Evolutionary conservation across 1,140 invertebrate species (phyloP).

Genomic region (Sminthurides bifidus): DNA sequence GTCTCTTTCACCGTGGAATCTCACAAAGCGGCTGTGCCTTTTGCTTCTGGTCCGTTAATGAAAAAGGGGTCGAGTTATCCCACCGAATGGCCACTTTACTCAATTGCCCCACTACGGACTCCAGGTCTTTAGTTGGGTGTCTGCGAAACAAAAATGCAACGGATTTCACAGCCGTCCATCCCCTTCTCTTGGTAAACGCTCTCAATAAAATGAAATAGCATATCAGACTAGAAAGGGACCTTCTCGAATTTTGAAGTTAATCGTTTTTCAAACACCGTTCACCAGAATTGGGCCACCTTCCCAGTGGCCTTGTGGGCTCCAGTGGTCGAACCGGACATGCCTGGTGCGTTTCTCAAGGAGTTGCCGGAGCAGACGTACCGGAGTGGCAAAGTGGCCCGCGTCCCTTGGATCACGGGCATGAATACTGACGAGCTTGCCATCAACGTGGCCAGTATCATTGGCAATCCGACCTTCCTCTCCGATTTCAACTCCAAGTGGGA

Average conservation of each 20-base stretch:
- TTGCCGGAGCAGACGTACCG: conserved; percentile 18
- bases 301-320: conserved; percentile 24
- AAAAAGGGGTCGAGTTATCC: conserved; percentile 9
- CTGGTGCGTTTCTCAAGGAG: conserved; percentile 20
- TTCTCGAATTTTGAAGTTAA: too few relatives aligned
- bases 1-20: conserved; percentile 26
- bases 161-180: conserved; percentile 10
- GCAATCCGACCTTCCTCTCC: neutral
- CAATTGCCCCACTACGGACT: conserved; percentile 14
- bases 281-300: conserved; percentile 22
- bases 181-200: conserved; percentile 14
- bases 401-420: conserved; percentile 24
- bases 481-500: conserved; percentile 28
- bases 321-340: conserved; percentile 15
- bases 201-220: too few relatives aligned
- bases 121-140: conserved; percentile 18
- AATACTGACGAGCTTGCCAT: conserved; percentile 22
- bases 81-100: conserved; percentile 3
- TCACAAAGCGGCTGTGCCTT: conserved; percentile 25
- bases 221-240: too few relatives aligned
- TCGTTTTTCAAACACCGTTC: too few relatives aligned
- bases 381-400: too few relatives aligned
- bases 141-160: conserved; percentile 10
- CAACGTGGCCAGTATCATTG: conserved; percentile 23
- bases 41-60: conserved; percentile 29